These are phyloP conservation scores for Hemibagrus guttatus DNA, from an alignment of 2,797 vertebrate genomes.

Conservation along the genomic window DNA sequence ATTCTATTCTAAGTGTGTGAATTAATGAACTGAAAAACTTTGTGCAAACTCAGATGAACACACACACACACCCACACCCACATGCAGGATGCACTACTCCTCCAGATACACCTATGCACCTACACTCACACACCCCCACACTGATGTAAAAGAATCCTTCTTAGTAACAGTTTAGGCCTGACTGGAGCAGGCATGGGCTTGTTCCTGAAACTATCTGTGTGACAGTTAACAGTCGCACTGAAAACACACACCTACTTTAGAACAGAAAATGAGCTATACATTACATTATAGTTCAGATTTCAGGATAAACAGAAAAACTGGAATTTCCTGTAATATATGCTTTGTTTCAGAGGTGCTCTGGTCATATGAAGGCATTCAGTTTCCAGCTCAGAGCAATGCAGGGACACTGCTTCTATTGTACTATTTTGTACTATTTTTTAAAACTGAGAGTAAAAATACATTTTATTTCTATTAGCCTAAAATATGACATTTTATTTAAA, in stretches of 20 bases:
- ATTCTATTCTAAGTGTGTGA: not conserved
- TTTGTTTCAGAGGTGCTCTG: conserved; percentile 9
- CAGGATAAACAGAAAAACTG: conserved; percentile 15
- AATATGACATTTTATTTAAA: not conserved
- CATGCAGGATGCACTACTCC: not conserved
- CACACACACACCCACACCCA: conserved; percentile 12
- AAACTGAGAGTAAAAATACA: not conserved
- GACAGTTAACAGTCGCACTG: conserved; percentile 39
- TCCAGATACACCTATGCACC: conserved; percentile 1
- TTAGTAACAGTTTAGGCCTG: conserved; percentile 5
- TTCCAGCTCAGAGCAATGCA: not conserved
- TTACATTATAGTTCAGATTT: conserved; percentile 30
- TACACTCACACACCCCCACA: conserved; percentile 12
- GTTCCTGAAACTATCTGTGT: conserved; percentile 28
- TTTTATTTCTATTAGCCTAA: not conserved
- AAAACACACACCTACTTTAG: conserved; percentile 50
- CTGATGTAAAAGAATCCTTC: conserved; percentile 33
- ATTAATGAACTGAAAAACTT: not conserved
- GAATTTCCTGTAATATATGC: not conserved
- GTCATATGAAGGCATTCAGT: not conserved
- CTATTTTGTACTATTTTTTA: not conserved
- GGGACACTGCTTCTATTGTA: not conserved
- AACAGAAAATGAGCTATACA: conserved; percentile 38
- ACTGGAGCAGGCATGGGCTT: conserved; percentile 43
- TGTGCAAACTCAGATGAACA: not conserved